These are phyloP conservation scores for Machaerirhynchus nigripectus DNA, from an alignment of 2,113 vertebrate species.

Conservation along the genomic window DNA sequence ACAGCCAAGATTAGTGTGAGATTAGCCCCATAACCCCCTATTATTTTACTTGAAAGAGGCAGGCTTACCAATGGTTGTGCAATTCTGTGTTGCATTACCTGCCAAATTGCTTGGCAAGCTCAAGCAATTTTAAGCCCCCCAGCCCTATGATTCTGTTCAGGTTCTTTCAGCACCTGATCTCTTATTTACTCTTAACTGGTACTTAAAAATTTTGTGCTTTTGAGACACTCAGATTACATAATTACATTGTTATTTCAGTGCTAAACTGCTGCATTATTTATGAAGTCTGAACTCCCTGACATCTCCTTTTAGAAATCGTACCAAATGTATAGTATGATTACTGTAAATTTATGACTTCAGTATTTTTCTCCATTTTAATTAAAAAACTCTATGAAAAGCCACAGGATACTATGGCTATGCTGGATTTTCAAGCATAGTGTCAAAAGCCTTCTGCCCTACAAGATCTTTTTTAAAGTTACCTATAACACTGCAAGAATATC, in stretches of 20 bases:
- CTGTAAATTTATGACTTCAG: neutral
- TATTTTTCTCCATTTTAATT: neutral
- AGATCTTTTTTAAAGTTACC: neutral
- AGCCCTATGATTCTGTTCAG: neutral
- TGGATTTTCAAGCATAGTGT: neutral
- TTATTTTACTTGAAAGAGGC: conserved; percentile 26
- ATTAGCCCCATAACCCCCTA: neutral
- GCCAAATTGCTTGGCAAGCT: neutral
- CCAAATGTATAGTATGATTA: neutral
- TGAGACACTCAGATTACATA: neutral
- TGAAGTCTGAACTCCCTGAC: neutral
- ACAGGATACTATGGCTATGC: neutral
- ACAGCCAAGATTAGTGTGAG: conserved; percentile 22
- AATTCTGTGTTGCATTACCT: neutral
- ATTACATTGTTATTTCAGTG: no score
- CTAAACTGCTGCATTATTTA: neutral
- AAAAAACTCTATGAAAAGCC: neutral
- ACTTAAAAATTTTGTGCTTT: neutral
- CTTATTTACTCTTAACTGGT: neutral
- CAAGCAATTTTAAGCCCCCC: neutral
- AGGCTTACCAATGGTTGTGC: conserved; percentile 6
- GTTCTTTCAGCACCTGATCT: neutral
- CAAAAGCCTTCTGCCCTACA: neutral
- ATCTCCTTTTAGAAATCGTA: neutral
- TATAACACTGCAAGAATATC: neutral